Evolutionary conservation across 1,140 invertebrate genomes (phyloP).

Genomic region (Phocides pigmalion): DNA sequence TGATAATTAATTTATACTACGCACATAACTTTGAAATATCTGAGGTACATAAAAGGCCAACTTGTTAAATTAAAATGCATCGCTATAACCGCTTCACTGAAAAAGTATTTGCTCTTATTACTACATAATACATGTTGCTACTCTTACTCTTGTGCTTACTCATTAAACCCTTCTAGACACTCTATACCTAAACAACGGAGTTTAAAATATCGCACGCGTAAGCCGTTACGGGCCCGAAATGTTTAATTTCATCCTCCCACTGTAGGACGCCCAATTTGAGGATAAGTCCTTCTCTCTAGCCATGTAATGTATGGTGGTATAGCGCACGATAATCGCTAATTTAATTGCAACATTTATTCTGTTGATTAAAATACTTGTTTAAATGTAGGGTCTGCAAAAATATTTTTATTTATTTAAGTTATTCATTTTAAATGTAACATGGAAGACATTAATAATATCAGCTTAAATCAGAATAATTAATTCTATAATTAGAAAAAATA

Average conservation of each 20-base stretch:
- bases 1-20: too few relatives aligned
- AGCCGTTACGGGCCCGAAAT: conserved; percentile 68
- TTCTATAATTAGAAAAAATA: too few relatives aligned
- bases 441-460: too few relatives aligned
- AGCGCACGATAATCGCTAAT: conserved; percentile 80
- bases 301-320: conserved; percentile 73
- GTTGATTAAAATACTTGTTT: conserved; percentile 79
- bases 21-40: too few relatives aligned
- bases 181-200: conserved; percentile 38
- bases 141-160: too few relatives aligned
- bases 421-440: too few relatives aligned
- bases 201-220: conserved; percentile 60
- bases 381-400: conserved; percentile 52
- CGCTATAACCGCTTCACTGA: too few relatives aligned
- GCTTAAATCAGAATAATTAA: too few relatives aligned
- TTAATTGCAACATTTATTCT: conserved; percentile 82
- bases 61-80: too few relatives aligned
- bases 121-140: too few relatives aligned
- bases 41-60: too few relatives aligned
- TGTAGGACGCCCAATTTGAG: conserved; percentile 37
- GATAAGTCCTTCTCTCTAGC: conserved; percentile 53
- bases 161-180: conserved; percentile 45
- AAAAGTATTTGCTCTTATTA: too few relatives aligned
- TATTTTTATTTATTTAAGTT: background rate
- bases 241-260: conserved; percentile 72